phyloP scores from a whole-genome alignment of 2,797 vertebrate species.

The Numenius phaeopus region DNA sequence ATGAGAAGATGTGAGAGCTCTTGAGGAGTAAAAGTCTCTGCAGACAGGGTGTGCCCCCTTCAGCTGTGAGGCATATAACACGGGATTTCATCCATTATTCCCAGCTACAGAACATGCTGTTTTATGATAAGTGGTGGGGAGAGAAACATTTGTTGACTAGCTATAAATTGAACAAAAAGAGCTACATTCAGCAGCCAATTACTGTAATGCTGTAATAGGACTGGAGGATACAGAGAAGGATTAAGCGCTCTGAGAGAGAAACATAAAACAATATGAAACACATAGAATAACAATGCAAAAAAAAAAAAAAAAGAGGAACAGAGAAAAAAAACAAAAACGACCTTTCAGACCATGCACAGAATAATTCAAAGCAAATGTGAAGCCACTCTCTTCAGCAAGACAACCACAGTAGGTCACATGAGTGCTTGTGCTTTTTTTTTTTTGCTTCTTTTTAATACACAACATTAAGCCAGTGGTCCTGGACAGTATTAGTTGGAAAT shows the following conservation, averaged over 20 bases:
- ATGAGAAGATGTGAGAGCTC: neutral
- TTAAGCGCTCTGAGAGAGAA: slow-evolving; percentile 8
- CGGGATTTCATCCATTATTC: neutral
- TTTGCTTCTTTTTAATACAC: neutral
- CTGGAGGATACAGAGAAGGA: neutral
- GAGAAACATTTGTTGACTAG: neutral
- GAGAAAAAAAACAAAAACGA: fast-evolving
- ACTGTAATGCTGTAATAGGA: neutral
- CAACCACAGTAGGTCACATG: neutral
- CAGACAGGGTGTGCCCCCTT: neutral
- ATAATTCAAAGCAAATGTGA: slow-evolving; percentile 69
- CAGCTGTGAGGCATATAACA: neutral
- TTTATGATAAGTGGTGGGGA: neutral
- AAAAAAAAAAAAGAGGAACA: neutral
- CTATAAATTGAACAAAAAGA: neutral
- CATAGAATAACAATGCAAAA: neutral
- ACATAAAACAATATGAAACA: slow-evolving; percentile 65
- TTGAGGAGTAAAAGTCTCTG: neutral
- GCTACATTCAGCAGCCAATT: neutral
- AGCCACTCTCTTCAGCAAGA: neutral
- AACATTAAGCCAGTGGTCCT: neutral
- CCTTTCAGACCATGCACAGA: neutral
- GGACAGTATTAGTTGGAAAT: neutral
- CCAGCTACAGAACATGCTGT: neutral
- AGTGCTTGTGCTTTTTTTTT: neutral